Percentiles rank a stretch among this genome's conserved stretches.
These are phyloP conservation scores for Podotricha telesiphe DNA, from an alignment of 2,888 invertebrate species.

Conservation along the genomic window DNA sequence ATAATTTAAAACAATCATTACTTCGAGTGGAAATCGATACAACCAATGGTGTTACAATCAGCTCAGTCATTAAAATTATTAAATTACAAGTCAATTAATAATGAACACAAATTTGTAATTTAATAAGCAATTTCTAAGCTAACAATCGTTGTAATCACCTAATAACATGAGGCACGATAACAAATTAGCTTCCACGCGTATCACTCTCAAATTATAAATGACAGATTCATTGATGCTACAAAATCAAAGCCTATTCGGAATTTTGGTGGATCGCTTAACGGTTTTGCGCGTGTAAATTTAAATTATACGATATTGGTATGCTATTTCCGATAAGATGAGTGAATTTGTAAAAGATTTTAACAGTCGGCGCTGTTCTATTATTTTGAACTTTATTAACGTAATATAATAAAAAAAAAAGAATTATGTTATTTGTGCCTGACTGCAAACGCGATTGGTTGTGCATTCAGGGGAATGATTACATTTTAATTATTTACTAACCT, in stretches of 20 bases:
- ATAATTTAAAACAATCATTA: no score
- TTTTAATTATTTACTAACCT: no score
- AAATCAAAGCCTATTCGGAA: constrained; percentile 25
- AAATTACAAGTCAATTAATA: no score
- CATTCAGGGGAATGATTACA: no score
- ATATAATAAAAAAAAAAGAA: no score
- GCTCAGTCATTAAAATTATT: no score
- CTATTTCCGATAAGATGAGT: not conserved
- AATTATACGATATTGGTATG: constrained; percentile 16
- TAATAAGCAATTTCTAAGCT: not conserved
- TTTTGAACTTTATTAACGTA: not conserved
- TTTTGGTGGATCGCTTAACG: constrained; percentile 15
- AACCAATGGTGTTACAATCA: no score
- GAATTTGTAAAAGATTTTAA: not conserved
- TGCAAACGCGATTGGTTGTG: no score
- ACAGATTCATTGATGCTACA: constrained; percentile 21
- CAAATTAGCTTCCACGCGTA: constrained; percentile 18
- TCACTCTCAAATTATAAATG: constrained; percentile 14
- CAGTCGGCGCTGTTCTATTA: not conserved
- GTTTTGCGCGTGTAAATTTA: constrained; percentile 14
- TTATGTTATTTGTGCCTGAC: no score
- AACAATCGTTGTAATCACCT: not conserved
- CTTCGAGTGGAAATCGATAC: no score
- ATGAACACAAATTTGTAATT: no score
- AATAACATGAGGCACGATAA: constrained; percentile 2